phyloP scores from a whole-genome alignment of 2,113 vertebrate species.

The Syngnathus floridae region DNA sequence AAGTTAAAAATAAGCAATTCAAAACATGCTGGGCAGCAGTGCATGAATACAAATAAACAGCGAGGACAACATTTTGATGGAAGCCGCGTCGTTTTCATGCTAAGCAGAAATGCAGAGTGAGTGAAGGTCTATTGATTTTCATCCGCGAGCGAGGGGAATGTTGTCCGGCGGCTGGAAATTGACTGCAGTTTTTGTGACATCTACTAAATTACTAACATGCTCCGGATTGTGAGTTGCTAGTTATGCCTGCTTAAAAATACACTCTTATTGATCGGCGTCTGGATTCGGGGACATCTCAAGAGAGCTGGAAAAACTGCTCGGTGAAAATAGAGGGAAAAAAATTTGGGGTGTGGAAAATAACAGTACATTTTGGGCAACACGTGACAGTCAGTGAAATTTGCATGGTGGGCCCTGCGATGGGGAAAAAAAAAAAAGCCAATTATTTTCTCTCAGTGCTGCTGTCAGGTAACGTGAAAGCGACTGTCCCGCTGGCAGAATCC shows the following conservation, averaged over 20 bases:
- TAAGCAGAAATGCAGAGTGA: background rate
- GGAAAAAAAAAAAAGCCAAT: constrained; percentile 62
- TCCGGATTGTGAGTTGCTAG: constrained; percentile 1
- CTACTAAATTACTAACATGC: constrained; percentile 5
- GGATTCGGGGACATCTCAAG: constrained; percentile 6
- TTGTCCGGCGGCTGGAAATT: constrained; percentile 7
- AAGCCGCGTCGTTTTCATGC: background rate
- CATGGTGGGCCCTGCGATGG: constrained; percentile 12
- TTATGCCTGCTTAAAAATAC: constrained; percentile 6
- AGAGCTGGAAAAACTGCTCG: background rate
- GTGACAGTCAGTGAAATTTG: background rate
- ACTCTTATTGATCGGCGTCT: background rate
- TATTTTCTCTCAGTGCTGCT: constrained; percentile 71
- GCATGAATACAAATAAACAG: constrained; percentile 3
- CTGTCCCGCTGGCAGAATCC: constrained; percentile 63
- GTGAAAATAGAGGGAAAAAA: background rate
- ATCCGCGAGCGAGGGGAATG: background rate
- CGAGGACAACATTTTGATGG: background rate
- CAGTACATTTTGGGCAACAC: background rate
- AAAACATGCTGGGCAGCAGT: background rate
- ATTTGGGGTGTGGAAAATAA: background rate
- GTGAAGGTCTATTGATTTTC: constrained; percentile 6
- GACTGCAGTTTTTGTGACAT: constrained; percentile 4
- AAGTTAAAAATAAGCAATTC: background rate
- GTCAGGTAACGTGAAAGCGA: constrained; percentile 70